Conservation (phyloP, 2,888 invertebrate genomes). For the Lumbricus terrestris region DNA sequence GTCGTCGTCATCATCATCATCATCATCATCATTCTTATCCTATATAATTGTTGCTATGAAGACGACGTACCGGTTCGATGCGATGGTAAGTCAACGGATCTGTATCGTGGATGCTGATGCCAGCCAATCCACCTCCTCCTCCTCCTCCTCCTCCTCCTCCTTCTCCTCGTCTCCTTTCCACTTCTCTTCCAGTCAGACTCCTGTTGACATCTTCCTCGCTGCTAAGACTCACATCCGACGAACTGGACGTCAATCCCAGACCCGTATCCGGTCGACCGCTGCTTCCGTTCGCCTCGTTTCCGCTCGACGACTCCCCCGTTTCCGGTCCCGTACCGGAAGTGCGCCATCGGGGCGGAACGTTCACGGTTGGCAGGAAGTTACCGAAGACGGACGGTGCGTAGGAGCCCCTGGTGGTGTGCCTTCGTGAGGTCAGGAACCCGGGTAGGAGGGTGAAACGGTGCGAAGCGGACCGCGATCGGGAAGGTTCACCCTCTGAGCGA, state of each 20-base stretch:
- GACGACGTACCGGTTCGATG: neutral
- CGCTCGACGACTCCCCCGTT: neutral
- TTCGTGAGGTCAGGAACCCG: neutral
- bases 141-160: neutral
- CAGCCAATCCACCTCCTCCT: neutral
- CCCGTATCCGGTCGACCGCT: neutral
- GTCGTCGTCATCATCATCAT: too few species aligned
- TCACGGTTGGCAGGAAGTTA: neutral
- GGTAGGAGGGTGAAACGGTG: neutral
- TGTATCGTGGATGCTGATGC: neutral
- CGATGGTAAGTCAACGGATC: neutral
- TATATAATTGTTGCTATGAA: neutral
- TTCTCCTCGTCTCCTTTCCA: neutral
- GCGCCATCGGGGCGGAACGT: neutral
- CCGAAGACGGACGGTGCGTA: neutral
- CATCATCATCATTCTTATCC: too few species aligned
- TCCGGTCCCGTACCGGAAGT: constrained; percentile 6
- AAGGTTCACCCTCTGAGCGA: neutral
- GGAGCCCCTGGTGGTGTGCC: neutral
- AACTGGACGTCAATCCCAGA: neutral
- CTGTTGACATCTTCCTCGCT: neutral
- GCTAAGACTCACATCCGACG: neutral
- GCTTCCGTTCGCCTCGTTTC: neutral
- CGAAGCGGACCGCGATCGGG: neutral
- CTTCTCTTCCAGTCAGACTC: neutral